These are phyloP conservation scores for Mormyrops boulengeri DNA, from an alignment of 2,797 vertebrate genomes.

Conservation along the genomic window DNA sequence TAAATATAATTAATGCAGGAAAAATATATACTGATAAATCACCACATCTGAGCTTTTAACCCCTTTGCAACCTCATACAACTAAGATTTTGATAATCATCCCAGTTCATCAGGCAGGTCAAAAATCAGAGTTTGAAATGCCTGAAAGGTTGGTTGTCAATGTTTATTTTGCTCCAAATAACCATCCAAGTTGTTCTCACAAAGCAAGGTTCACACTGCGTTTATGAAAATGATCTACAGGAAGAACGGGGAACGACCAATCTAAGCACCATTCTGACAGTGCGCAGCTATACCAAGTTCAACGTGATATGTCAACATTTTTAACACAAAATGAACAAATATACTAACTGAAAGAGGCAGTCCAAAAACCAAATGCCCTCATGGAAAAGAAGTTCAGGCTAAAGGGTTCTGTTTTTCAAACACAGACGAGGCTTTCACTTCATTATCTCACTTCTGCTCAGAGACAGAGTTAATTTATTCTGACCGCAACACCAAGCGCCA, in stretches of 20 bases:
- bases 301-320: neutral
- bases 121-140: neutral
- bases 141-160: neutral
- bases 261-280: neutral
- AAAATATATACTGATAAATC: neutral
- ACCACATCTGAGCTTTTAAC: neutral
- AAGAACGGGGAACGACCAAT: neutral
- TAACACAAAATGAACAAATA: neutral
- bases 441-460: neutral
- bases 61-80: neutral
- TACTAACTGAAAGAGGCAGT: neutral
- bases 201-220: neutral
- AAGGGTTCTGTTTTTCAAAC: neutral
- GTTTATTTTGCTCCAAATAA: neutral
- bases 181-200: neutral
- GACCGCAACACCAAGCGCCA: conserved; percentile 37
- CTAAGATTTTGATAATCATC: neutral
- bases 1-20: neutral
- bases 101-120: neutral
- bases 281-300: neutral
- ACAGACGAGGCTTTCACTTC: neutral
- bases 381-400: neutral
- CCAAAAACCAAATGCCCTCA: neutral
- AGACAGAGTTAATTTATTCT: conserved; percentile 31
- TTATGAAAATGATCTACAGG: neutral